A percentile compares a stretch with the other conserved stretches of the same genome.
Evolutionary conservation across 2,797 vertebrate species (phyloP).

Genomic region (Vultur gryphus): DNA sequence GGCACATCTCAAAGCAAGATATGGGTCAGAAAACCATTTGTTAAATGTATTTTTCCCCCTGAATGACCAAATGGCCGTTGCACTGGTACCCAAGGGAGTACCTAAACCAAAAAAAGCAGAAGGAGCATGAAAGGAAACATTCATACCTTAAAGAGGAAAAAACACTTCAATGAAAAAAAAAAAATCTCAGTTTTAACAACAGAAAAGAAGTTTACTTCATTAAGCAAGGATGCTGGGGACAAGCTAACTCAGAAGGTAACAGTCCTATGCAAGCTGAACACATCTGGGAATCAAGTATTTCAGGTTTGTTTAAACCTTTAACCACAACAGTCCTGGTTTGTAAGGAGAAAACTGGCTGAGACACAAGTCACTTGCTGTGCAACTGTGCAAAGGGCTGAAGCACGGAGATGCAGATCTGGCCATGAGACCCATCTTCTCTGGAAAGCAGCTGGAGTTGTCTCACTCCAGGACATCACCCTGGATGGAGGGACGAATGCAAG

Average conservation of each 20-base stretch:
- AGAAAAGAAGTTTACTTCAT: neutral
- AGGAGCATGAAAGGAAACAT: constrained; percentile 53
- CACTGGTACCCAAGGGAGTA: constrained; percentile 43
- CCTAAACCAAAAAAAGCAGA: constrained; percentile 21
- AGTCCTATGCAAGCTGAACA: neutral
- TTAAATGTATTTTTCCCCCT: constrained; percentile 64
- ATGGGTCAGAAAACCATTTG: constrained; percentile 67
- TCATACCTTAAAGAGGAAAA: constrained; percentile 42
- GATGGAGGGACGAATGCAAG: neutral
- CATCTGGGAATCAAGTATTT: neutral
- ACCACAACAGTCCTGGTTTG: neutral
- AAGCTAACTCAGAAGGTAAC: neutral
- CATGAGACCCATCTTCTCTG: neutral
- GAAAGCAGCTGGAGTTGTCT: neutral
- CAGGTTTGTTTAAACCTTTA: neutral
- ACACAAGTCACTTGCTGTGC: neutral
- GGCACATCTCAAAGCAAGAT: constrained; percentile 37
- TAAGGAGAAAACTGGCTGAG: neutral
- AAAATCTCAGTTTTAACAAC: neutral
- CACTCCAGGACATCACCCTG: neutral
- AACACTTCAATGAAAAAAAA: neutral
- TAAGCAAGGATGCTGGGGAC: neutral
- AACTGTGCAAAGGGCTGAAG: neutral
- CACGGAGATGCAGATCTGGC: neutral
- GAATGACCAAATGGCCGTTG: constrained; percentile 62